Percentiles rank a stretch among this genome's conserved stretches.
Conservation (phyloP, 2,888 invertebrate genomes). For the Caenorhabditis imperialis region DNA sequence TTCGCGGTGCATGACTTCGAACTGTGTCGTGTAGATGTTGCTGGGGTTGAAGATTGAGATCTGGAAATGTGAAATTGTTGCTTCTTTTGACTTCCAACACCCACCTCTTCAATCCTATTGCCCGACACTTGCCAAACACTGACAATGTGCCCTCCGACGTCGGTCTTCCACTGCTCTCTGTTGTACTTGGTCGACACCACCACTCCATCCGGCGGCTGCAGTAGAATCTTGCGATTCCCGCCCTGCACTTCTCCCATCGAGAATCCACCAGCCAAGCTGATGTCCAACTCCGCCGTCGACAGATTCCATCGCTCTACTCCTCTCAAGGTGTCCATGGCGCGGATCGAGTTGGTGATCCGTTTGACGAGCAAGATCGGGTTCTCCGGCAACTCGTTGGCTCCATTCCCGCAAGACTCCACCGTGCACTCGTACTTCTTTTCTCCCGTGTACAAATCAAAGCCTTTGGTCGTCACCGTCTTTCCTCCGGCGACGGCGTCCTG, state of each 20-base stretch:
- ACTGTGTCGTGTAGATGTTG: slow-evolving; percentile 58
- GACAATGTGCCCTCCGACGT: slow-evolving; percentile 62
- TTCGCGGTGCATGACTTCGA: slow-evolving; percentile 39
- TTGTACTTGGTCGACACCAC: slow-evolving; percentile 56
- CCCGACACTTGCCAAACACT: slow-evolving; percentile 59
- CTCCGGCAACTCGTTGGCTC: slow-evolving; percentile 76
- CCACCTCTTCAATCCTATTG: slow-evolving; percentile 36
- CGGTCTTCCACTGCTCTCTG: slow-evolving; percentile 52
- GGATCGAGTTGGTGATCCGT: slow-evolving; percentile 88
- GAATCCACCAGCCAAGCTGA: slow-evolving; percentile 34
- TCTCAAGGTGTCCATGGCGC: slow-evolving; percentile 89
- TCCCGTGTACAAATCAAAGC: slow-evolving; percentile 86
- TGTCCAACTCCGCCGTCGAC: slow-evolving; percentile 50
- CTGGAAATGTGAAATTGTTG: slow-evolving; percentile 36
- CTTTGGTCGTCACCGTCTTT: slow-evolving; percentile 89
- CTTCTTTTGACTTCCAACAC: neutral
- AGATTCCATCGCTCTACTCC: slow-evolving; percentile 84
- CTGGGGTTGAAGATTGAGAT: slow-evolving; percentile 64
- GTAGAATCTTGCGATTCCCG: slow-evolving; percentile 28
- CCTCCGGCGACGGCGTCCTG: slow-evolving; percentile 83
- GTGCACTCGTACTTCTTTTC: slow-evolving; percentile 76
- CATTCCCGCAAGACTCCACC: slow-evolving; percentile 56
- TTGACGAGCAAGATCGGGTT: slow-evolving; percentile 85
- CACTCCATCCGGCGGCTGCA: slow-evolving; percentile 65
- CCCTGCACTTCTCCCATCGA: neutral